phyloP scores from a whole-genome alignment of 2,888 invertebrate genomes.

The Eupithecia pulchellata region DNA sequence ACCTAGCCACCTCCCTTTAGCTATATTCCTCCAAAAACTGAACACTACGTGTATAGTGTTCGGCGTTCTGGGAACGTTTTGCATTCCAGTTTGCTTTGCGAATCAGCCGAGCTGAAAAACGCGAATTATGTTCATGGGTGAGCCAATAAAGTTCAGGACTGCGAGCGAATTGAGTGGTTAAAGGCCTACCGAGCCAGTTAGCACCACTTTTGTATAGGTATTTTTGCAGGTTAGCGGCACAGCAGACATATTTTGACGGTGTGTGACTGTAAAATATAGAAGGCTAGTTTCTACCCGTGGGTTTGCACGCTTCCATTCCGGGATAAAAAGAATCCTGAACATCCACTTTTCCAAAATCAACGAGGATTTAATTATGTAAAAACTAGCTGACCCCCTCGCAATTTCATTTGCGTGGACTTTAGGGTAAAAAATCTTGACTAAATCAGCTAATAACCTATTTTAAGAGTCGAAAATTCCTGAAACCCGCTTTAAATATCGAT shows the following conservation, averaged over 20 bases:
- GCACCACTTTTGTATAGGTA: neutral
- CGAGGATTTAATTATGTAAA: neutral
- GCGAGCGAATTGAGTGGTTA: slow-evolving; percentile 5
- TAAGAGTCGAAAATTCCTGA: no score
- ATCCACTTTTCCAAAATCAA: neutral
- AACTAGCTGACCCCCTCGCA: no score
- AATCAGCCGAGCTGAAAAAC: slow-evolving; percentile 31
- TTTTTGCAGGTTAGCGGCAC: neutral
- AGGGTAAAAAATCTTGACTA: no score
- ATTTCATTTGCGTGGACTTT: no score
- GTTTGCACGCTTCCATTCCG: neutral
- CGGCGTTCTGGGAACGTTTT: slow-evolving; percentile 37
- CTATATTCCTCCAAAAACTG: slow-evolving; percentile 27
- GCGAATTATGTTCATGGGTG: slow-evolving; percentile 28
- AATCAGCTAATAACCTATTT: no score
- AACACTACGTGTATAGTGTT: slow-evolving; percentile 35
- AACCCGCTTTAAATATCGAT: no score
- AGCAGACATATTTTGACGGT: no score
- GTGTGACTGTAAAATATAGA: neutral
- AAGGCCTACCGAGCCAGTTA: neutral
- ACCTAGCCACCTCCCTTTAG: neutral
- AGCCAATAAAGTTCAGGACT: slow-evolving; percentile 24
- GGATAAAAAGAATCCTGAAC: neutral
- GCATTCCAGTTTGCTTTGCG: slow-evolving; percentile 42
- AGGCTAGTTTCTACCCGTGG: neutral